Conservation (phyloP, 2,888 invertebrate genomes). For the Chaetogeoica ovagalla region DNA sequence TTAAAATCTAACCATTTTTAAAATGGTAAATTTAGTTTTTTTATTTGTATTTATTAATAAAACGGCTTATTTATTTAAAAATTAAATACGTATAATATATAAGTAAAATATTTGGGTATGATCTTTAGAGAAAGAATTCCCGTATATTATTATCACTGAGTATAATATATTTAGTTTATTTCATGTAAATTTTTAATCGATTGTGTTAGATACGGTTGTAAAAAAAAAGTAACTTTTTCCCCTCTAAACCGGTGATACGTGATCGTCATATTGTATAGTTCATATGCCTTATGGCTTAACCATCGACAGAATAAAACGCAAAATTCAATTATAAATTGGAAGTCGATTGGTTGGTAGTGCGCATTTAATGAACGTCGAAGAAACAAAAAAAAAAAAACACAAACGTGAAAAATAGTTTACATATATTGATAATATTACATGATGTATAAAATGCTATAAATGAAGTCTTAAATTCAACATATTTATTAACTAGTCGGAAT, state of each 20-base stretch:
- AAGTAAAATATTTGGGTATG: no score
- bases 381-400: background rate
- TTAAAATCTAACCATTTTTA: no score
- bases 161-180: constrained; percentile 9
- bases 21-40: no score
- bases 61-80: no score
- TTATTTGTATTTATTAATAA: no score
- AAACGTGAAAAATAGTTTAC: background rate
- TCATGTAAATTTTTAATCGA: constrained; percentile 37
- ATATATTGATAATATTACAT: background rate
- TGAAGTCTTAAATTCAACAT: background rate
- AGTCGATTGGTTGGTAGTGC: background rate
- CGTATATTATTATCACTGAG: background rate
- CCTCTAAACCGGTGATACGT: constrained; percentile 13
- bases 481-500: background rate
- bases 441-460: constrained; percentile 1
- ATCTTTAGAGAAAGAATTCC: background rate
- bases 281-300: background rate
- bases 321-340: constrained; percentile 44
- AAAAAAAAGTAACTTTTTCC: background rate
- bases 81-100: no score
- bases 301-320: constrained; percentile 1
- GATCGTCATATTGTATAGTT: constrained; percentile 45
- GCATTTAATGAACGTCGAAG: constrained; percentile 17
- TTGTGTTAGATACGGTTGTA: constrained; percentile 11